Evolutionary conservation across 1,140 invertebrate species (phyloP).

Genomic region (Polypedilum pembai): DNA sequence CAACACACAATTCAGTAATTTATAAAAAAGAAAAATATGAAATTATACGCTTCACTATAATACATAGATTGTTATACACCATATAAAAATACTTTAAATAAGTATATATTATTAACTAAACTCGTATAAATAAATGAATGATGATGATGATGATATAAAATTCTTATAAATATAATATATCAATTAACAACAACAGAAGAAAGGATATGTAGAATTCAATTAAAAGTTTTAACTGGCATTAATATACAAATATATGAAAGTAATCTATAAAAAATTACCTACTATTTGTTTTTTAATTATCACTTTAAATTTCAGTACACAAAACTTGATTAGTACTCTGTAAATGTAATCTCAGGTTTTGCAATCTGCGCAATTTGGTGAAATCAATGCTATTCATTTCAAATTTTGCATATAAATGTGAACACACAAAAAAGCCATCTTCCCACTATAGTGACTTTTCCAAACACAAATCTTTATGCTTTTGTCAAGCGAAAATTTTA

Average conservation of each 20-base stretch:
- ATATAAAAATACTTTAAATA: conserved; percentile 20
- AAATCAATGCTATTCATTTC: too few species aligned
- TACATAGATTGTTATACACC: conserved; percentile 11
- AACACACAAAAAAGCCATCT: too few species aligned
- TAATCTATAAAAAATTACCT: background rate
- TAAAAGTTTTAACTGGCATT: background rate
- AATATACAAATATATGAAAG: background rate
- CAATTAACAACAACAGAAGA: background rate
- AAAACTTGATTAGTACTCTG: too few species aligned
- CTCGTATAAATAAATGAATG: background rate
- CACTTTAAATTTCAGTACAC: too few species aligned
- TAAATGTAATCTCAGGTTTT: too few species aligned
- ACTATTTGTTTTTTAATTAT: too few species aligned
- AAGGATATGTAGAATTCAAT: conserved; percentile 13
- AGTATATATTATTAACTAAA: background rate
- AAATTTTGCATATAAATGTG: too few species aligned
- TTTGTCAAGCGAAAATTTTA: too few species aligned
- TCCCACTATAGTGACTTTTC: too few species aligned
- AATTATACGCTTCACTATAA: conserved; percentile 11
- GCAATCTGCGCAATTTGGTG: too few species aligned
- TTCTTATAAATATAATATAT: background rate
- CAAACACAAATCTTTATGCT: too few species aligned
- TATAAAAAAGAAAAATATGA: background rate
- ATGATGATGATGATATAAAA: conserved; percentile 7
- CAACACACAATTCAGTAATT: background rate